Evolutionary conservation across 2,113 vertebrate species (phyloP), one percentile per base, ranked within the genome.

Genomic region (Atherinomorus stipes): DNA sequence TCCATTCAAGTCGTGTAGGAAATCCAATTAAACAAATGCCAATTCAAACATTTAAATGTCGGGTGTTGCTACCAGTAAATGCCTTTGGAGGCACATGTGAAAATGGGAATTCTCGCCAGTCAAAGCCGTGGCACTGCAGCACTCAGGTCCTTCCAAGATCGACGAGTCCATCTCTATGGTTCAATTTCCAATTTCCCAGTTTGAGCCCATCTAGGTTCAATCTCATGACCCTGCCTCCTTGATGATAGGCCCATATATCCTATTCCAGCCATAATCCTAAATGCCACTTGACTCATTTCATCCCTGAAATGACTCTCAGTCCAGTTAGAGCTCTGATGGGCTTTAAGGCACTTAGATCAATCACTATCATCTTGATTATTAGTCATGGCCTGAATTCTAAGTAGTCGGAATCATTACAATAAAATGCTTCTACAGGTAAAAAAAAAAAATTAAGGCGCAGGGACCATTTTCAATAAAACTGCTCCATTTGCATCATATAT

Each of bases 131-230:
- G 62, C 61, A 47, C 72, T 42, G 58, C 64, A 19, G 16, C 19
- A 73, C 68, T 67, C 34, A 34, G 52, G 47, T 71, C 56, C 70
- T 37, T 63, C 82, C 74, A 65, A 64, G 64, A 82, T 64, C 37
- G 2, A 70, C 53, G 72, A 87, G 83, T 93, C 79, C 10, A 87
- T 89, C 85, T 73, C 76, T 78, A 71, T n/a, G 59, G 84, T 90
- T 91, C 83, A 90, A 86, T 93, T 93, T 93, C 83, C 89, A 83
- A 91, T 93, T 91, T 91, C 89, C 83, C 84, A 80, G 57, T 85
- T 84, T 73, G 67, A 90, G 85, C 75, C 81, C 78, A 90, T 91
- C 83, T 79, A 67, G 61, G 61, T 77, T 80, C 86, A 90, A 91
- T 92, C 81, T 87, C 81, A 78, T 75, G 76, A 81, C 79, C 44